Conservation (phyloP, 1,140 invertebrate genomes). For the Hermatobates lingyangjiaoensis region DNA sequence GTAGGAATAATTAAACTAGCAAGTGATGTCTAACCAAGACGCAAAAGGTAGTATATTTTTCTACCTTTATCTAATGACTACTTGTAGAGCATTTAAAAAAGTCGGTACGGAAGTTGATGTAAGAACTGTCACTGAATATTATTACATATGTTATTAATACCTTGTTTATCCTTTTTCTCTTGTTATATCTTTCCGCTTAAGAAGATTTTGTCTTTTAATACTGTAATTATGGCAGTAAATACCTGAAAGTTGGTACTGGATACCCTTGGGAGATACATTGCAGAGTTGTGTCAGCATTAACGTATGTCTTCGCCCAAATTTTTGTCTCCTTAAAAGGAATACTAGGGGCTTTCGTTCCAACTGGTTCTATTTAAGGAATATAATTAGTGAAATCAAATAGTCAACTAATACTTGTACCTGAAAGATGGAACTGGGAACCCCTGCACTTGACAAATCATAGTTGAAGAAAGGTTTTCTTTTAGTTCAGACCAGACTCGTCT, state of each 20-base stretch:
- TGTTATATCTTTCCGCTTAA: too few relatives aligned
- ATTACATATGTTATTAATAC: too few relatives aligned
- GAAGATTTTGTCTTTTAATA: too few relatives aligned
- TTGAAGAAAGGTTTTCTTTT: slow-evolving; percentile 15
- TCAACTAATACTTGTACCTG: slow-evolving; percentile 9
- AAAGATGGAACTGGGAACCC: slow-evolving; percentile 15
- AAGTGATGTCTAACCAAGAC: too few relatives aligned
- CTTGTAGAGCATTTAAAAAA: too few relatives aligned
- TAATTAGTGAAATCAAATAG: slow-evolving; percentile 28
- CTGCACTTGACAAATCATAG: slow-evolving; percentile 15
- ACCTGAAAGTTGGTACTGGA: slow-evolving; percentile 53
- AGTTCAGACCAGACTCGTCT: slow-evolving; percentile 27
- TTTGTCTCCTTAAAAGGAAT: slow-evolving; percentile 27
- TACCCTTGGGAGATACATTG: slow-evolving; percentile 23
- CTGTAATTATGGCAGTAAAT: slow-evolving; percentile 3
- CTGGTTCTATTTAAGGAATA: slow-evolving; percentile 26
- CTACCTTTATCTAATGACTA: too few relatives aligned
- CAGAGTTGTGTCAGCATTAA: neutral
- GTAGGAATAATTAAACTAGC: too few relatives aligned
- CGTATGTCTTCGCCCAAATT: neutral
- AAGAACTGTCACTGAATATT: too few relatives aligned
- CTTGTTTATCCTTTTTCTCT: too few relatives aligned
- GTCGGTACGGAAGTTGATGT: too few relatives aligned
- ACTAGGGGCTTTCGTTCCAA: slow-evolving; percentile 39
- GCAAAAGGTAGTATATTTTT: too few relatives aligned